phyloP scores from a whole-genome alignment of 2,797 vertebrate species.

The Spondyliosoma cantharus region DNA sequence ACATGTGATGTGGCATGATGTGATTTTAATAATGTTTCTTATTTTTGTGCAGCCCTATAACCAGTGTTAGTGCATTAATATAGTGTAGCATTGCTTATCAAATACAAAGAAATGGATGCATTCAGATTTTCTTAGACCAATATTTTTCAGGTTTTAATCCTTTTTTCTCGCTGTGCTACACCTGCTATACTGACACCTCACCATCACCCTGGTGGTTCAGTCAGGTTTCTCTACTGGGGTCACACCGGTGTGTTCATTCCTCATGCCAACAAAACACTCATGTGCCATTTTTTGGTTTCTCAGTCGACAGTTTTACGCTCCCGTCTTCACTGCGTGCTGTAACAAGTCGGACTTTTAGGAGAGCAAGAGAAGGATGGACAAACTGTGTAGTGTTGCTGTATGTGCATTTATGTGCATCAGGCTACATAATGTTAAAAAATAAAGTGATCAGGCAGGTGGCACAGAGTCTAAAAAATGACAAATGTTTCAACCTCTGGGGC shows the following conservation, averaged over 20 bases:
- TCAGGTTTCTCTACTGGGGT: conserved; percentile 10
- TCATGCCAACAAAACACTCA: conserved; percentile 33
- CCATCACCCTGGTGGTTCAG: neutral
- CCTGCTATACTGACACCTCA: neutral
- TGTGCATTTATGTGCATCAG: neutral
- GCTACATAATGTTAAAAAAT: neutral
- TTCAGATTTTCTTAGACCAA: too few species aligned
- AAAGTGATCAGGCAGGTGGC: neutral
- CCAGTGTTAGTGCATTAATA: too few species aligned
- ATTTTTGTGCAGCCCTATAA: too few species aligned
- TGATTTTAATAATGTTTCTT: too few species aligned
- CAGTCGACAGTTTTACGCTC: conserved; percentile 5
- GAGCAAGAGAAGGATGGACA: neutral
- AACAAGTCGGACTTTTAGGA: neutral
- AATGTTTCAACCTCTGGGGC: conserved; percentile 22
- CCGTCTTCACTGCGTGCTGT: neutral
- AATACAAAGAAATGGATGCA: too few species aligned
- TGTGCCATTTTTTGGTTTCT: conserved; percentile 30
- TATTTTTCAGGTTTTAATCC: too few species aligned
- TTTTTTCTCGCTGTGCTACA: too few species aligned
- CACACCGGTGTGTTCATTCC: conserved; percentile 53
- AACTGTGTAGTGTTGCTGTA: neutral
- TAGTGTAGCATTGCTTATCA: too few species aligned
- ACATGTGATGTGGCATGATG: too few species aligned
- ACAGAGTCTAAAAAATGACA: conserved; percentile 20